Evolutionary conservation across 2,888 invertebrate genomes (phyloP).

Genomic region (Patella caerulea): DNA sequence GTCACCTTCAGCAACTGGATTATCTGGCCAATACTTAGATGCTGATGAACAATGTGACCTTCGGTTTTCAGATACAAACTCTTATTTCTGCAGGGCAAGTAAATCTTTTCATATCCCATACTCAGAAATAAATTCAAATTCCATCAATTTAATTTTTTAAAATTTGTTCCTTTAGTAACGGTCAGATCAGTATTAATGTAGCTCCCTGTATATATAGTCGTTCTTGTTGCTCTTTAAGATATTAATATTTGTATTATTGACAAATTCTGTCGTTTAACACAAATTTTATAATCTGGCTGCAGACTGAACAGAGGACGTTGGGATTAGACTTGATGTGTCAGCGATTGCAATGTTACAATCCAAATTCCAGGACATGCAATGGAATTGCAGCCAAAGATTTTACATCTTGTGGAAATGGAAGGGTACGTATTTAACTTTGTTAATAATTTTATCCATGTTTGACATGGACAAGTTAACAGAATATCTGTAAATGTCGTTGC

Average conservation of each 20-base stretch:
- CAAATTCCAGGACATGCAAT: neutral
- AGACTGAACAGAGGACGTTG: neutral
- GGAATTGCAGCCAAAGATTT: neutral
- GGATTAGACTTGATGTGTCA: neutral
- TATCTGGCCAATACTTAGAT: neutral
- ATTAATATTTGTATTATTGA: no score
- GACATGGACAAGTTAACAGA: no score
- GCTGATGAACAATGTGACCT: neutral
- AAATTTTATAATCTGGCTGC: neutral
- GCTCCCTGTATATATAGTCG: no score
- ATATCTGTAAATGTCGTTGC: no score
- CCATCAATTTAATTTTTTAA: no score
- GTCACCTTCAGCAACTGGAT: neutral
- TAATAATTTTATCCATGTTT: no score
- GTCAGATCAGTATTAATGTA: no score
- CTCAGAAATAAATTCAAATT: no score
- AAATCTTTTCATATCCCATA: neutral
- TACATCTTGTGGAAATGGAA: neutral
- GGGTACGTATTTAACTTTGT: neutral
- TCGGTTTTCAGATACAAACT: neutral
- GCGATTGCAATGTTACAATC: neutral
- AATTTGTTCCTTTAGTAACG: no score
- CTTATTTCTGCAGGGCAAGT: conserved; percentile 4
- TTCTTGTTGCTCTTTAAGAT: no score
- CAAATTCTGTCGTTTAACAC: no score